phyloP scores from a whole-genome alignment of 2,113 vertebrate species.

The Hydrochoerus hydrochaeris region DNA sequence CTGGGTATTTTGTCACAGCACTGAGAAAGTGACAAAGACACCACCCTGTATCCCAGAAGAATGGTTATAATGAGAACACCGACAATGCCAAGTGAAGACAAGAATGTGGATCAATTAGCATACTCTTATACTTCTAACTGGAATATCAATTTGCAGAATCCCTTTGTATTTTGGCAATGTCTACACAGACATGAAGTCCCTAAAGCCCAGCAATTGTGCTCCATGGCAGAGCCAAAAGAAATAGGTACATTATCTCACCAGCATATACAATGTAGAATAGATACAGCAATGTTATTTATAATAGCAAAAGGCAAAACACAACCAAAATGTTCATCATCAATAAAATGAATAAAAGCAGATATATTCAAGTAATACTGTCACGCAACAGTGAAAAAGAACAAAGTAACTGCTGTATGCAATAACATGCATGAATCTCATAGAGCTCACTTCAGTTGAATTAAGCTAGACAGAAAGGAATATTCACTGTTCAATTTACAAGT shows the following conservation, averaged over 20 bases:
- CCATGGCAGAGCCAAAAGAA: neutral
- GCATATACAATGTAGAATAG: neutral
- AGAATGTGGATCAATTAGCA: neutral
- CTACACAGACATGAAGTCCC: neutral
- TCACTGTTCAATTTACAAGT: neutral
- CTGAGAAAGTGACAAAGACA: neutral
- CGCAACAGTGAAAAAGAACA: neutral
- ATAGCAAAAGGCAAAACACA: neutral
- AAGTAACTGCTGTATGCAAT: neutral
- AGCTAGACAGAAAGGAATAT: neutral
- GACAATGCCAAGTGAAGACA: neutral
- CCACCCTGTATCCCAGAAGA: neutral
- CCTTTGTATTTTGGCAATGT: neutral
- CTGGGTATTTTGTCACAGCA: neutral
- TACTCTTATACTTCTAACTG: neutral
- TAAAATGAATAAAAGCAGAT: neutral
- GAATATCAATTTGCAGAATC: neutral
- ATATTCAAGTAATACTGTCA: neutral
- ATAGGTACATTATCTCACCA: neutral
- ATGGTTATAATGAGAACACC: neutral
- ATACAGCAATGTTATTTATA: neutral
- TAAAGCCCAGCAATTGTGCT: neutral
- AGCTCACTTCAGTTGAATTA: neutral
- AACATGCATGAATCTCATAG: neutral
- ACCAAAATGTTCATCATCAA: neutral